These are phyloP conservation scores for Gibbula magus DNA, from an alignment of 2,888 invertebrate genomes.

Conservation along the genomic window DNA sequence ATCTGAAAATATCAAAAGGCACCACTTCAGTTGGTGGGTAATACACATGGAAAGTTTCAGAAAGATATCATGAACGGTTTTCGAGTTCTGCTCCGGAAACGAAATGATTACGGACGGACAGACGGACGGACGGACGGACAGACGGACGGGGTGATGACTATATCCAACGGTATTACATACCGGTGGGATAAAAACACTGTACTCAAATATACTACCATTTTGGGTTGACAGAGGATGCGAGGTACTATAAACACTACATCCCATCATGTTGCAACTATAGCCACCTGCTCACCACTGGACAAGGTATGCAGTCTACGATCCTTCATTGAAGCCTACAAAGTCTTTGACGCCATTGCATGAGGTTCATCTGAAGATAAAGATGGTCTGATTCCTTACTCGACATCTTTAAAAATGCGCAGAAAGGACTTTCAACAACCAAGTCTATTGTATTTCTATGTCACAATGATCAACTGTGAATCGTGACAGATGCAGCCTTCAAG, in stretches of 20 bases:
- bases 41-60: no score
- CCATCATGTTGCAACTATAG: slow-evolving; percentile 24
- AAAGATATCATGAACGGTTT: no score
- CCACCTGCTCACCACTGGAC: slow-evolving; percentile 12
- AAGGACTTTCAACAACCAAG: neutral
- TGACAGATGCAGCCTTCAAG: slow-evolving; percentile 27
- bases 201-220: slow-evolving; percentile 23
- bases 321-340: slow-evolving; percentile 32
- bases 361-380: slow-evolving; percentile 26
- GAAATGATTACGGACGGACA: no score
- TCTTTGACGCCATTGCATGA: slow-evolving; percentile 25
- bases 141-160: no score
- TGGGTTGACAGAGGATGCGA: slow-evolving; percentile 41
- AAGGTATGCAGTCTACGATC: neutral
- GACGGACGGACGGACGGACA: no score
- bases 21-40: no score
- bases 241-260: slow-evolving; percentile 37
- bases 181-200: no score
- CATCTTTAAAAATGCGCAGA: slow-evolving; percentile 23
- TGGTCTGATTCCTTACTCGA: slow-evolving; percentile 29
- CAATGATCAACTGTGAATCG: slow-evolving; percentile 31
- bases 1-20: no score
- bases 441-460: slow-evolving; percentile 31
- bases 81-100: no score
- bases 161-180: no score